These are phyloP conservation scores for Zosterops hypoxanthus DNA, from an alignment of 2,113 vertebrate species.

Conservation along the genomic window DNA sequence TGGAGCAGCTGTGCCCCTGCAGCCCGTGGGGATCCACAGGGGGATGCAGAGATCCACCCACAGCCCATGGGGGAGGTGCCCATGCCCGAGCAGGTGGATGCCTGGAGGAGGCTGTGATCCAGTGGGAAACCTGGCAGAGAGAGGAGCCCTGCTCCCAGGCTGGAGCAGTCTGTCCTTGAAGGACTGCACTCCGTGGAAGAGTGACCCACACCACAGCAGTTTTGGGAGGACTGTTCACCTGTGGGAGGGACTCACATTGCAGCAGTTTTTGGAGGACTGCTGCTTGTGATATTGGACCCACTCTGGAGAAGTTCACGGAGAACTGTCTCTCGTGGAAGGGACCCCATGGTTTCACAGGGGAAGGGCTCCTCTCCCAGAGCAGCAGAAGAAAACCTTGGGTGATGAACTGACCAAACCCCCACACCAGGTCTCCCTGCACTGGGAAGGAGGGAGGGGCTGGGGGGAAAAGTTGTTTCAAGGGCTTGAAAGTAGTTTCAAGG, in stretches of 20 bases:
- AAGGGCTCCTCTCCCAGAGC: not conserved
- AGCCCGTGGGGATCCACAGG: not conserved
- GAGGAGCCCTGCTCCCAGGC: not conserved
- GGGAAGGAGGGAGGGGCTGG: not conserved
- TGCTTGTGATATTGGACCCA: not conserved
- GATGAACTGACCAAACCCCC: not conserved
- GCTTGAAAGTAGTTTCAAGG: not conserved
- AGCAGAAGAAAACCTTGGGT: not conserved
- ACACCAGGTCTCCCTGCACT: rapidly evolving
- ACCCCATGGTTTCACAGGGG: rapidly evolving
- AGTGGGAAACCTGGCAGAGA: not conserved
- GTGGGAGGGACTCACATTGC: not conserved
- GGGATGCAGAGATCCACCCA: not conserved
- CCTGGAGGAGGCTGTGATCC: not conserved
- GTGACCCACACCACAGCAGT: rapidly evolving
- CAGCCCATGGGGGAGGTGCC: not conserved
- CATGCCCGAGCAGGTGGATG: not conserved
- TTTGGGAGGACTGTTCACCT: not conserved
- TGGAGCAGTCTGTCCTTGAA: not conserved
- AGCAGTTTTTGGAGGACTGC: not conserved
- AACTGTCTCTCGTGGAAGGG: not conserved
- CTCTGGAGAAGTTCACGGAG: rapidly evolving
- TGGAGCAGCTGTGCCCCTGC: not conserved
- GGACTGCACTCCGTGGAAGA: rapidly evolving
- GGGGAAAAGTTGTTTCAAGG: not conserved